Conservation (phyloP, 1,140 invertebrate species). For the Neocloeon triangulifer region DNA sequence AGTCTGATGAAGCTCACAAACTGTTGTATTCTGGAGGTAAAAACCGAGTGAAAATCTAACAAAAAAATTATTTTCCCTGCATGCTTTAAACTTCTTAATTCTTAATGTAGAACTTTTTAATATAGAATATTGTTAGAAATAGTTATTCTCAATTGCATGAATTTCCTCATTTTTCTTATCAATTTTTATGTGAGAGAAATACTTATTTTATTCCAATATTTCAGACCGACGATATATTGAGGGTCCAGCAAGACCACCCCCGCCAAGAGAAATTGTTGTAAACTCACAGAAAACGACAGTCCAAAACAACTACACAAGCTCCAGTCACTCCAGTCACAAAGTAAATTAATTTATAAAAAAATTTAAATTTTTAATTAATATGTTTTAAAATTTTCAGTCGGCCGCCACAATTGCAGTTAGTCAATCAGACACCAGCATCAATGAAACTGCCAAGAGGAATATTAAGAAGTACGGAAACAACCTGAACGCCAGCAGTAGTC, state of each 20-base stretch:
- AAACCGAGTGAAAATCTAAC: slow-evolving; percentile 1
- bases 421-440: slow-evolving; percentile 16
- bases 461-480: slow-evolving; percentile 58
- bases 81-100: too few relatives aligned
- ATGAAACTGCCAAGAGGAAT: slow-evolving; percentile 25
- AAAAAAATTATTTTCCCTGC: too few relatives aligned
- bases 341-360: slow-evolving; percentile 7
- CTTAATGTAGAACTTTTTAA: too few relatives aligned
- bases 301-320: slow-evolving; percentile 4
- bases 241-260: slow-evolving; percentile 51
- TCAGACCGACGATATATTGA: slow-evolving; percentile 61
- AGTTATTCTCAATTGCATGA: too few relatives aligned
- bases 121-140: too few relatives aligned
- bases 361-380: slow-evolving; percentile 1
- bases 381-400: slow-evolving; percentile 7
- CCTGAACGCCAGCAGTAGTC: slow-evolving; percentile 42
- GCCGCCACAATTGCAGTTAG: slow-evolving; percentile 7
- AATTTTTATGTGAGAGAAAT: too few relatives aligned
- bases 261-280: slow-evolving; percentile 34
- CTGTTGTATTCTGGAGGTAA: slow-evolving; percentile 64
- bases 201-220: slow-evolving; percentile 6
- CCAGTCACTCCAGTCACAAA: slow-evolving; percentile 7
- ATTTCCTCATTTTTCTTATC: too few relatives aligned
- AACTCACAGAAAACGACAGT: slow-evolving; percentile 15
- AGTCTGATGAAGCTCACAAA: slow-evolving; percentile 58